A percentile compares a stretch with the other conserved stretches of the same genome.
These are phyloP conservation scores for Galemys pyrenaicus DNA, from an alignment of 2,113 vertebrate species.

Conservation along the genomic window DNA sequence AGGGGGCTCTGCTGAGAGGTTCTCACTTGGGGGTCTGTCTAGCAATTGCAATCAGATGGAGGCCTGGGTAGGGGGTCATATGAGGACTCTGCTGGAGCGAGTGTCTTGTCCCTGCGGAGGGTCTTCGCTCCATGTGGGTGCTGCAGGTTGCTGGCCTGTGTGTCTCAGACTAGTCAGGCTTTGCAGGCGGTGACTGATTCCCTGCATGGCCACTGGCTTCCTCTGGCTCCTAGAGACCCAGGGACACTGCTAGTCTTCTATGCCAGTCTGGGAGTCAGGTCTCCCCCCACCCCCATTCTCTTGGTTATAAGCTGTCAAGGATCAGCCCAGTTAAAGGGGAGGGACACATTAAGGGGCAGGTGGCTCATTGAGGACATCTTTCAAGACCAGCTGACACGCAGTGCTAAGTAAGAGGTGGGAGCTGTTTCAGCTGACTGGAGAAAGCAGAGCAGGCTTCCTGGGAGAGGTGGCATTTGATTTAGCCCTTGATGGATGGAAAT, in stretches of 20 bases:
- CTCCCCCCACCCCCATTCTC: background rate
- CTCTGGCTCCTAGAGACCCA: background rate
- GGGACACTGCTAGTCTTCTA: background rate
- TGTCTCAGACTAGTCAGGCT: background rate
- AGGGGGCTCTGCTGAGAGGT: background rate
- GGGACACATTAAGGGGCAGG: background rate
- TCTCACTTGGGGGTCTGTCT: background rate
- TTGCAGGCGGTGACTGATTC: background rate
- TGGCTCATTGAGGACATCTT: background rate
- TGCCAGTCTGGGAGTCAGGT: background rate
- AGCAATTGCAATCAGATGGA: background rate
- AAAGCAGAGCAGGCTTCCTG: background rate
- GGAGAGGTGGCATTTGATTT: background rate
- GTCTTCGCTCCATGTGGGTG: background rate
- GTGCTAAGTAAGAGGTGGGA: background rate
- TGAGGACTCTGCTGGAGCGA: background rate
- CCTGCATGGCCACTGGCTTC: background rate
- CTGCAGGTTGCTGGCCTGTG: background rate
- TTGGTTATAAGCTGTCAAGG: background rate
- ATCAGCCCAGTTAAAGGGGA: background rate
- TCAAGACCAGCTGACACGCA: background rate
- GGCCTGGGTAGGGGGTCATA: background rate
- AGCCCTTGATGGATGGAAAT: background rate
- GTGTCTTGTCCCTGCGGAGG: background rate
- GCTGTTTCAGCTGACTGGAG: background rate